These are phyloP conservation scores for Tolypeutes matacus DNA, from an alignment of 2,797 vertebrate species.

Conservation along the genomic window DNA sequence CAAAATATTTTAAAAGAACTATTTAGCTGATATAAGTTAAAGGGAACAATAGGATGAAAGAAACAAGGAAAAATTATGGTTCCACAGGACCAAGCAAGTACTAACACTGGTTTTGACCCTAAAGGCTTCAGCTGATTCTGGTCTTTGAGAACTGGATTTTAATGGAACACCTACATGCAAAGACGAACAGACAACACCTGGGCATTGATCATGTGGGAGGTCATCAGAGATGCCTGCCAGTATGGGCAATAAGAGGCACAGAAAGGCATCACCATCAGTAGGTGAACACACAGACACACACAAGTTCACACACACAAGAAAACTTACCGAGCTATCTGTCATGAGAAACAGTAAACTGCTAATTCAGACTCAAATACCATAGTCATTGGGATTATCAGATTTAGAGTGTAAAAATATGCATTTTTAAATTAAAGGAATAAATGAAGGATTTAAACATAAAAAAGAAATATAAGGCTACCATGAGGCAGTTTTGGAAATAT, in stretches of 20 bases:
- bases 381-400: not conserved
- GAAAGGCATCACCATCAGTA: not conserved
- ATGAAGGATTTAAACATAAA: not conserved
- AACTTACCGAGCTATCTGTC: too few species aligned
- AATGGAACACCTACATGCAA: not conserved
- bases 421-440: not conserved
- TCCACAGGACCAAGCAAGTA: not conserved
- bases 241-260: not conserved
- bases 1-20: too few species aligned
- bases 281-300: too few species aligned
- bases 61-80: not conserved
- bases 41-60: not conserved
- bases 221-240: not conserved
- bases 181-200: not conserved
- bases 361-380: not conserved
- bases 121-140: not conserved
- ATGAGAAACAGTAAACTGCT: not conserved
- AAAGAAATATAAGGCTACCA: not conserved
- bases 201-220: not conserved
- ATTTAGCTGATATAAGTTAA: not conserved
- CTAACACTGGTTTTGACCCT: not conserved
- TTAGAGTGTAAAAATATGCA: not conserved
- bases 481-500: not conserved
- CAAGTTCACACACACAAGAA: not conserved
- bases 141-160: not conserved